phyloP scores from a whole-genome alignment of 2,888 invertebrate genomes.

The Ischnus inquisitorius region DNA sequence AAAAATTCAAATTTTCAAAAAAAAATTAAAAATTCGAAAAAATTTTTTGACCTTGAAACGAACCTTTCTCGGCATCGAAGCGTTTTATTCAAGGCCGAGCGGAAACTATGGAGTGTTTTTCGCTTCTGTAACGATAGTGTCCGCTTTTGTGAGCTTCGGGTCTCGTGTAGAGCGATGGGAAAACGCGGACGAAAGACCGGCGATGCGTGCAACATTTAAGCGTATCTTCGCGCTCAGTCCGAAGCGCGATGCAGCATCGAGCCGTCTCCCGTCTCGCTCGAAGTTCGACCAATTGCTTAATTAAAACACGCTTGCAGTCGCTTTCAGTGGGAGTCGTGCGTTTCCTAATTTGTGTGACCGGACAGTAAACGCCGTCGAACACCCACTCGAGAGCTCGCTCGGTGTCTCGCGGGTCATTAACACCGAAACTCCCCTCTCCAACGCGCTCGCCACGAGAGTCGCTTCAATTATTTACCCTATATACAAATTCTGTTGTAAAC shows the following conservation, averaged over 20 bases:
- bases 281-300: slow-evolving; percentile 77
- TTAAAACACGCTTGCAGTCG: slow-evolving; percentile 76
- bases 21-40: too few species aligned
- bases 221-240: slow-evolving; percentile 11
- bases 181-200: slow-evolving; percentile 39
- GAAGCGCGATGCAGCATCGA: neutral
- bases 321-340: slow-evolving; percentile 73
- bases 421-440: slow-evolving; percentile 49
- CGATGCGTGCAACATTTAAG: too few species aligned
- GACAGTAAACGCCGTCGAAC: slow-evolving; percentile 70
- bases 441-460: neutral
- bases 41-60: too few species aligned
- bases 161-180: slow-evolving; percentile 3
- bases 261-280: slow-evolving; percentile 68
- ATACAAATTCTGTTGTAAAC: neutral
- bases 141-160: neutral
- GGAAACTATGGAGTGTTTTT: neutral
- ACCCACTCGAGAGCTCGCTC: slow-evolving; percentile 54
- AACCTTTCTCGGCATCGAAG: too few species aligned
- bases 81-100: neutral
- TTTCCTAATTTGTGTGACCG: slow-evolving; percentile 81
- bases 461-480: neutral
- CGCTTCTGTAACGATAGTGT: neutral
- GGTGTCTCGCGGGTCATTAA: slow-evolving; percentile 66
- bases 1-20: too few species aligned